Conservation (phyloP, 2,888 invertebrate genomes). For the Branchellion lobata region DNA sequence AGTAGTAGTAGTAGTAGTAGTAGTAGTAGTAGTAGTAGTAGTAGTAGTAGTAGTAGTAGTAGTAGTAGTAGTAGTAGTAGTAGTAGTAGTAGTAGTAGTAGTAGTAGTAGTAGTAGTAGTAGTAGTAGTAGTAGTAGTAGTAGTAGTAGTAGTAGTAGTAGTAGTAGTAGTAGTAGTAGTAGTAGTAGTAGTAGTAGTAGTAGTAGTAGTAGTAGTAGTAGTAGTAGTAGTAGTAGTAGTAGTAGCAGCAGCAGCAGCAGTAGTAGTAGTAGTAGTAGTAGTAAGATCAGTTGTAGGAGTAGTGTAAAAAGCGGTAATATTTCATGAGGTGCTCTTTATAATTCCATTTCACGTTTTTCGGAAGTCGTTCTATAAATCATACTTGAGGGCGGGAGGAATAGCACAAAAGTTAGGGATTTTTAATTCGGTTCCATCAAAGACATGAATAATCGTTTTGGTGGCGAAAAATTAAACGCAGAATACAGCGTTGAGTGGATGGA, state of each 20-base stretch:
- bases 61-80: constrained; percentile 38
- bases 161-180: constrained; percentile 20
- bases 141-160: constrained; percentile 18
- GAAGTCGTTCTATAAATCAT: too few species aligned
- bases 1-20: constrained; percentile 38
- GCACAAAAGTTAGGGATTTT: too few species aligned
- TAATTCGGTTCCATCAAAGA: too few species aligned
- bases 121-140: constrained; percentile 39
- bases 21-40: constrained; percentile 37
- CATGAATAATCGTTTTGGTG: too few species aligned
- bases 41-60: constrained; percentile 39
- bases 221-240: constrained; percentile 40
- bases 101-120: constrained; percentile 37
- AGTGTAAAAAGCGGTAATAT: background rate
- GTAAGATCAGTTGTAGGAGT: background rate
- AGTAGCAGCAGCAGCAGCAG: background rate
- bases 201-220: constrained; percentile 42
- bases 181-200: constrained; percentile 33
- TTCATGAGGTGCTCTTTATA: background rate
- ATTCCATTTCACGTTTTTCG: too few species aligned
- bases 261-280: background rate
- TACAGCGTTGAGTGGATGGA: too few species aligned
- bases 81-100: constrained; percentile 31
- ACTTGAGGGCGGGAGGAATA: too few species aligned
- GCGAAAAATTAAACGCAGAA: background rate